Conservation (phyloP, 2,888 invertebrate species). For the Laspeyria flexula region DNA sequence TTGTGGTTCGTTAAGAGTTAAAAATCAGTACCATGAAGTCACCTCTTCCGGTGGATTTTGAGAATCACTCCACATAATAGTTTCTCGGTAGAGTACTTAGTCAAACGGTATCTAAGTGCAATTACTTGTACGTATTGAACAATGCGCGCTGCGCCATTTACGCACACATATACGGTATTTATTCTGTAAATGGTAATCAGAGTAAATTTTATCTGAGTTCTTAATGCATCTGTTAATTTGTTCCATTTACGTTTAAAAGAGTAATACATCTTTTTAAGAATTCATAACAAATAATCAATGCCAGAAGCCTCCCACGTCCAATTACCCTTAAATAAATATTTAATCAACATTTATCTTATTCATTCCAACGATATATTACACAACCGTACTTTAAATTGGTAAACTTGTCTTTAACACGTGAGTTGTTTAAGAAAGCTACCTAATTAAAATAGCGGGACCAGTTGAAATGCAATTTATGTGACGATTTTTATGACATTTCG, state of each 20-base stretch:
- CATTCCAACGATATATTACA: constrained; percentile 20
- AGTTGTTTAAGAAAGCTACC: constrained; percentile 61
- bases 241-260: constrained; percentile 4
- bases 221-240: constrained; percentile 8
- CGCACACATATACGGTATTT: constrained; percentile 13
- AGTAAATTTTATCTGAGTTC: constrained; percentile 14
- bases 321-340: constrained; percentile 31
- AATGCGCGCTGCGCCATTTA: constrained; percentile 25
- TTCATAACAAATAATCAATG: constrained; percentile 6
- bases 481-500: constrained; percentile 49
- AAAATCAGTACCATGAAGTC: constrained; percentile 53
- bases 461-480: constrained; percentile 57
- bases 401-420: constrained; percentile 41
- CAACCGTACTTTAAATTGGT: constrained; percentile 32
- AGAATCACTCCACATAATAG: constrained; percentile 57
- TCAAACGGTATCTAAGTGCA: constrained; percentile 53
- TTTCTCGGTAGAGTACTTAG: constrained; percentile 42
- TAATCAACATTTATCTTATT: constrained; percentile 38
- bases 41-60: constrained; percentile 55
- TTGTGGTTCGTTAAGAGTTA: constrained; percentile 63
- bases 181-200: constrained; percentile 18
- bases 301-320: constrained; percentile 3
- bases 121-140: constrained; percentile 46
- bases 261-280: constrained; percentile 8
- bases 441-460: constrained; percentile 62